Evolutionary conservation across 2,113 vertebrate genomes (phyloP).

Genomic region (Oriolus oriolus): DNA sequence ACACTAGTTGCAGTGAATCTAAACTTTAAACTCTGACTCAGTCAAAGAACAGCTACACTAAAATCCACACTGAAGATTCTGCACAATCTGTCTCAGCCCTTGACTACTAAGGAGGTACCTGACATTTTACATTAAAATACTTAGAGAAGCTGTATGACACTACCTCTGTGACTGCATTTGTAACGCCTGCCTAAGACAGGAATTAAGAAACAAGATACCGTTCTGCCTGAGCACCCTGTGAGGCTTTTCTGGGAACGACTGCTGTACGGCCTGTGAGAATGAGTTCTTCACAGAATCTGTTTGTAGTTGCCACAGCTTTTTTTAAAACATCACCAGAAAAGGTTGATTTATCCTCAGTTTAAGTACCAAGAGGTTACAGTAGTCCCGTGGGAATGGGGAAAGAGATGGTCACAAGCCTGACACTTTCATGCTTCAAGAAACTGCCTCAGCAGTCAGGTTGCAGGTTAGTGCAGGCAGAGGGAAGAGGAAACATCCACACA

Average conservation of each 20-base stretch:
- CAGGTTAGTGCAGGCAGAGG: background rate
- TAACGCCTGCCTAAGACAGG: background rate
- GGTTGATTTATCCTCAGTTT: background rate
- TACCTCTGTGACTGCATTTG: background rate
- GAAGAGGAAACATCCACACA: background rate
- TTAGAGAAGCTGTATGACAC: background rate
- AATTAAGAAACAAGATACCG: background rate
- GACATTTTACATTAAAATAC: background rate
- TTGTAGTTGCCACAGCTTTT: background rate
- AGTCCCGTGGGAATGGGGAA: background rate
- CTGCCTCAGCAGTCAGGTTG: background rate
- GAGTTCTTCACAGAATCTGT: background rate
- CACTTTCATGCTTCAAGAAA: background rate
- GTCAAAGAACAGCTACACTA: background rate
- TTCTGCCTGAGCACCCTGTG: background rate
- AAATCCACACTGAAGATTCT: background rate
- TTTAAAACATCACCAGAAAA: background rate
- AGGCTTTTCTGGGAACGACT: background rate
- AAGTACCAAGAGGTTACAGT: background rate
- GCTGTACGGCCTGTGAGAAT: fast-evolving
- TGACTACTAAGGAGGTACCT: background rate
- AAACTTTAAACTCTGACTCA: background rate
- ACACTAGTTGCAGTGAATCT: background rate
- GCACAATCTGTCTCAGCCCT: background rate
- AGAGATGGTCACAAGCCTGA: background rate